Base-by-base conservation (phyloP, 2,888 invertebrate species). In the Sinelater perroti region DNA sequence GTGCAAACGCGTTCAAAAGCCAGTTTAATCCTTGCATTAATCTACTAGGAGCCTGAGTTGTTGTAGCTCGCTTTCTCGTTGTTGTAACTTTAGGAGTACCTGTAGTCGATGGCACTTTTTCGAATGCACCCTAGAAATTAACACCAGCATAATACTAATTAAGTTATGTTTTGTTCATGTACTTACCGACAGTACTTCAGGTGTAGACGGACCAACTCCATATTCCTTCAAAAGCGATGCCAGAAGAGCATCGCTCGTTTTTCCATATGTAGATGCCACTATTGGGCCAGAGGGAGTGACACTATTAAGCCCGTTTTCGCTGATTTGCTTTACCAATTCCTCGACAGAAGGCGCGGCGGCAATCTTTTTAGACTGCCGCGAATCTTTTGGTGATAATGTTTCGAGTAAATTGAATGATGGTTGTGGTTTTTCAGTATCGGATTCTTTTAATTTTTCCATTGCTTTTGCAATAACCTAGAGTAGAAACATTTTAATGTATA, bases 181-280 rank as follows among this genome's bases (percentile, higher is more conserved):
- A 82, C 82, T 82, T 76, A 85, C 85, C 73, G 82, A 80, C 56
- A 85, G 76, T 51, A 82, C 80, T 77, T 83, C 84, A 66, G 88
- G 87, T 59, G 87, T 87, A n/a, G 85, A 82, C 2, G 90, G 89
- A 55, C 86, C 87, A 66, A 89, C 88, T 30, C 89, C 89, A 71
- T 87, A 85, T 67, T 88, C 85, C 76, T 88, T 88, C 42, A 89
- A 77, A 50, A 89, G 76, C 2, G 88, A 86, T 0, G 89, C 88
- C 17, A 89, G 79, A 60, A 89, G 77, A 1, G 89, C 89, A 60
- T 89, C 89, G 67, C 87, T 85, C 56, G 84, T 84, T 67, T 85
- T 83, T 8, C 86, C 87, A 54, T 81, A 85, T 8, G 72, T 72
- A 5, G 73, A 65, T 0, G 71, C 64, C 1, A 70, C 61, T 4